Percentiles rank a stretch among this genome's conserved stretches.
phyloP scores from a whole-genome alignment of 2,888 invertebrate genomes.

The Apodemia hepburni region DNA sequence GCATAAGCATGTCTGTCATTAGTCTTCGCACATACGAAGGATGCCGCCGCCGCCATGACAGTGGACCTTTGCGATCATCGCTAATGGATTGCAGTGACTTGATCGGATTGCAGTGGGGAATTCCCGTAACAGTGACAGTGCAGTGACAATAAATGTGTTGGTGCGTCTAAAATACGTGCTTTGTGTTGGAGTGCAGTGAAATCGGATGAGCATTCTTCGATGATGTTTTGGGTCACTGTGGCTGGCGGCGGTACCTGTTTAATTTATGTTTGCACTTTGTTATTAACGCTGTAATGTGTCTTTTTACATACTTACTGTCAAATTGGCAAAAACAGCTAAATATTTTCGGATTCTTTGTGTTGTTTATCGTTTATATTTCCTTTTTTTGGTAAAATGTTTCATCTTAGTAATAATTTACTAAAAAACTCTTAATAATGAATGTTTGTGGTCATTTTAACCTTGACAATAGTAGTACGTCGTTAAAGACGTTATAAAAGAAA shows the following conservation, averaged over 20 bases:
- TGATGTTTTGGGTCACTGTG: slow-evolving; percentile 42
- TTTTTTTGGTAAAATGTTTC: not conserved
- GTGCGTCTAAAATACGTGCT: slow-evolving; percentile 46
- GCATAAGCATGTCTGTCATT: slow-evolving; percentile 46
- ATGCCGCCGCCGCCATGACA: slow-evolving; percentile 65
- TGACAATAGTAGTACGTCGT: no score
- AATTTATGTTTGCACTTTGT: slow-evolving; percentile 58
- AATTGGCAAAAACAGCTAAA: slow-evolving; percentile 3
- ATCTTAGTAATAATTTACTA: no score
- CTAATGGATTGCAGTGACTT: slow-evolving; percentile 74
- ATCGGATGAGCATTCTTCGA: slow-evolving; percentile 30
- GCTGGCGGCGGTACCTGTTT: slow-evolving; percentile 68
- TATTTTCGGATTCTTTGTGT: not conserved
- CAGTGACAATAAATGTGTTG: slow-evolving; percentile 61
- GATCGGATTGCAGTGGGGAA: slow-evolving; percentile 76
- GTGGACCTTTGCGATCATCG: slow-evolving; percentile 42
- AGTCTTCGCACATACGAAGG: slow-evolving; percentile 49
- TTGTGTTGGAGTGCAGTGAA: slow-evolving; percentile 59
- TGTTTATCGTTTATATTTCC: not conserved
- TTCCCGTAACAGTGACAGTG: slow-evolving; percentile 56
- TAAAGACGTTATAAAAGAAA: no score
- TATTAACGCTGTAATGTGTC: slow-evolving; percentile 32
- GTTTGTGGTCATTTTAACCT: no score
- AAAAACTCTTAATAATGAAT: no score
- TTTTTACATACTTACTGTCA: slow-evolving; percentile 25